Evolutionary conservation across 1,140 invertebrate species (phyloP).

Genomic region (Zaprionus gabonicus): DNA sequence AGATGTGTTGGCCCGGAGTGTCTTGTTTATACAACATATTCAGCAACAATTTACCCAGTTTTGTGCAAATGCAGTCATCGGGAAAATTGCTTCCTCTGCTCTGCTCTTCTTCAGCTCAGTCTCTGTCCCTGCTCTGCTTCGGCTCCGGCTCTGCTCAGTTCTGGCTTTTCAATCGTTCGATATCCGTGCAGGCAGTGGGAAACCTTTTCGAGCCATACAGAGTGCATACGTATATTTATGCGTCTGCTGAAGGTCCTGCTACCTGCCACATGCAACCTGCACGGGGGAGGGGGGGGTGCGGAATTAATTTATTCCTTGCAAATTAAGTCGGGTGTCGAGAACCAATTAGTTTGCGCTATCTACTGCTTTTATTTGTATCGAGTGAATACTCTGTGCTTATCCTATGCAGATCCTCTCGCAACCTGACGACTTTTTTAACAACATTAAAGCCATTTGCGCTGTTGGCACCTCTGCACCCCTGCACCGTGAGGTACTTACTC

Average conservation of each 20-base stretch:
- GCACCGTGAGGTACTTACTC: neutral
- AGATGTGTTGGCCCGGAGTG: slow-evolving; percentile 2
- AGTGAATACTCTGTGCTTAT: neutral
- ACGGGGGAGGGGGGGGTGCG: neutral
- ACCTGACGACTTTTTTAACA: slow-evolving; percentile 1
- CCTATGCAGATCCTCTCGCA: neutral
- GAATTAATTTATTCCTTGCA: slow-evolving; percentile 55
- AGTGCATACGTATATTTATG: slow-evolving; percentile 46
- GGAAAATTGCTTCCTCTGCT: slow-evolving; percentile 68
- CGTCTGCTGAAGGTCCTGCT: neutral
- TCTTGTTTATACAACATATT: slow-evolving; percentile 29
- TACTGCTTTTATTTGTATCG: neutral
- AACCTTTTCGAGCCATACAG: slow-evolving; percentile 13
- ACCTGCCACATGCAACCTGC: neutral
- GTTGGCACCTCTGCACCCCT: neutral
- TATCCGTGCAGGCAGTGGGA: slow-evolving; percentile 22
- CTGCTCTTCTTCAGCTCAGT: neutral
- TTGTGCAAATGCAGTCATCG: slow-evolving; percentile 62
- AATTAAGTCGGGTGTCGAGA: slow-evolving; percentile 59
- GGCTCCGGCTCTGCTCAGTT: neutral
- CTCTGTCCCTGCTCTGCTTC: slow-evolving; percentile 4
- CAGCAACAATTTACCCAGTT: slow-evolving; percentile 35
- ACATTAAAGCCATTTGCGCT: slow-evolving; percentile 5
- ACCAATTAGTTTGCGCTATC: slow-evolving; percentile 52
- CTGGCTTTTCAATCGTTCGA: slow-evolving; percentile 21